Evolutionary conservation across 2,113 vertebrate genomes (phyloP).

Genomic region (Aleadryas rufinucha): DNA sequence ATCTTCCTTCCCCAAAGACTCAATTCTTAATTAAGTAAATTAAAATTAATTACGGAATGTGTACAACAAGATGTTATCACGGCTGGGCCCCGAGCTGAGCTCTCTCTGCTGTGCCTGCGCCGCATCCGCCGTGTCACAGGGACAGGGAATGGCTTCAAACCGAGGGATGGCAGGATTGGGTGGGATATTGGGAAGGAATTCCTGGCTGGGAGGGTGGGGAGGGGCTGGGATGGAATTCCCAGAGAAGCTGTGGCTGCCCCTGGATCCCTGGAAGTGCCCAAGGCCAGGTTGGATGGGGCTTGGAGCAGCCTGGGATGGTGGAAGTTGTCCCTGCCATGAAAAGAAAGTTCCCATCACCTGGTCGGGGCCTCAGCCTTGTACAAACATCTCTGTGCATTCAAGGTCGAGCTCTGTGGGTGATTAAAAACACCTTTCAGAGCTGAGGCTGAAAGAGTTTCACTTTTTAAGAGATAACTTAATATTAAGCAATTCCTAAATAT

Average conservation of each 20-base stretch:
- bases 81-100: neutral
- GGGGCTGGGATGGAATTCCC: neutral
- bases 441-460: neutral
- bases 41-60: slow-evolving; percentile 39
- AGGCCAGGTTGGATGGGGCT: neutral
- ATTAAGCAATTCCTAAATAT: neutral
- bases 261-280: neutral
- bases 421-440: neutral
- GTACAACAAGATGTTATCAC: neutral
- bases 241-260: neutral
- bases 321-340: neutral
- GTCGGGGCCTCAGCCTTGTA: neutral
- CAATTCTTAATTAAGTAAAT: slow-evolving; percentile 56
- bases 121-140: accelerated
- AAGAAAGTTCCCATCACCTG: neutral
- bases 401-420: accelerated
- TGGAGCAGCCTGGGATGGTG: neutral
- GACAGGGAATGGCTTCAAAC: accelerated
- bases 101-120: neutral
- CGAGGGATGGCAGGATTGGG: accelerated
- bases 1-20: slow-evolving; percentile 43
- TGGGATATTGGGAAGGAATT: neutral
- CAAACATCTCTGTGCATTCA: accelerated
- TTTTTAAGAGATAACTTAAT: neutral
- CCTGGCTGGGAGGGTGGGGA: neutral